A percentile compares a stretch with the other conserved stretches of the same genome.
Conservation (phyloP, 2,797 vertebrate species). For the Acanthurus tractus region DNA sequence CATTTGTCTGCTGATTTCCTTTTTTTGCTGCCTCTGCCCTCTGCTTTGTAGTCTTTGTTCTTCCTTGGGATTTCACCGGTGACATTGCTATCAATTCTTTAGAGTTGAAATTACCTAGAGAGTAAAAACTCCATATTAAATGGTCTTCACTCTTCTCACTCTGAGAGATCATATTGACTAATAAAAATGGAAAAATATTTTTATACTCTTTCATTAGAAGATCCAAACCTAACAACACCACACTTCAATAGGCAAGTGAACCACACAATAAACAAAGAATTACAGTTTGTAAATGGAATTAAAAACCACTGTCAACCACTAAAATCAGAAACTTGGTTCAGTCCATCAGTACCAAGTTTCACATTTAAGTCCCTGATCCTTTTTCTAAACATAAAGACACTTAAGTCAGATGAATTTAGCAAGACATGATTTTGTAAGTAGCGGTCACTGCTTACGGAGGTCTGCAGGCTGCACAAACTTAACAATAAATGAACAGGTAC, state of each 20-base stretch:
- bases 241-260: neutral
- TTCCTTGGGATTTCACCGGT: conserved; percentile 65
- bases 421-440: neutral
- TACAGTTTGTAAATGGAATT: conserved; percentile 31
- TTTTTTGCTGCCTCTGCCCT: conserved; percentile 57
- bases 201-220: too few relatives aligned
- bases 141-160: neutral
- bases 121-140: conserved; percentile 9
- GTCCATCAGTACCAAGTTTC: conserved; percentile 68
- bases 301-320: conserved; percentile 59
- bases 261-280: neutral
- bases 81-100: conserved; percentile 66
- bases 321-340: conserved; percentile 53
- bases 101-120: conserved; percentile 39
- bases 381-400: conserved; percentile 17
- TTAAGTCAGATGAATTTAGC: conserved; percentile 27
- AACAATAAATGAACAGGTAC: neutral
- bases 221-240: neutral
- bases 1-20: conserved; percentile 51
- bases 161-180: neutral
- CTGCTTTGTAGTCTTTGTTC: conserved; percentile 48
- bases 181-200: neutral
- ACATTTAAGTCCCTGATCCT: conserved; percentile 52
- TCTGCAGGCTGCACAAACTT: neutral
- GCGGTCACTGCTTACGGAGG: neutral